phyloP scores from a whole-genome alignment of 2,113 vertebrate species.

The Casuarius casuarius region DNA sequence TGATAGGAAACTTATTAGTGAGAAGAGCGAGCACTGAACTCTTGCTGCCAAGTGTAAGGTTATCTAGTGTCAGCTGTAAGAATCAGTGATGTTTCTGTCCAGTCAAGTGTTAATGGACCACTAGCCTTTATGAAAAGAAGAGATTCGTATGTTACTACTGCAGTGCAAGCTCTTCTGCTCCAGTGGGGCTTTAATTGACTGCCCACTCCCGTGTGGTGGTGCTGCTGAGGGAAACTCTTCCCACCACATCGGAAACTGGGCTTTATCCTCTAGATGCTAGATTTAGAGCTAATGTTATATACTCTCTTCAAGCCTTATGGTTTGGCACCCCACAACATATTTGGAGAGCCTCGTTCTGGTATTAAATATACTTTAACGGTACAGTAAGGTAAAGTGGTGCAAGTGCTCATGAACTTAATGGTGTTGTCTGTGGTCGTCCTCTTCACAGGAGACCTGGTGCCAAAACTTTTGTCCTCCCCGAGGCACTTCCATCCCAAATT shows the following conservation, averaged over 20 bases:
- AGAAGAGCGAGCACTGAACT: not conserved
- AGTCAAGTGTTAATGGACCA: not conserved
- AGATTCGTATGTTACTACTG: not conserved
- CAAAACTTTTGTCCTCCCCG: not conserved
- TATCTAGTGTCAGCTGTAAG: not conserved
- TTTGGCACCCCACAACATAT: not conserved
- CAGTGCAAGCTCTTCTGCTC: not conserved
- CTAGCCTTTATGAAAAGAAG: not conserved
- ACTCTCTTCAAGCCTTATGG: not conserved
- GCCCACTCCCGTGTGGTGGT: not conserved
- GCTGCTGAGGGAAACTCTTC: not conserved
- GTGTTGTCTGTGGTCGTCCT: not conserved
- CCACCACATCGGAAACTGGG: not conserved
- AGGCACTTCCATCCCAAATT: not conserved
- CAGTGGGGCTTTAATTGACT: fast-evolving
- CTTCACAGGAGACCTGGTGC: not conserved
- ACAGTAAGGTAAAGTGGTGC: not conserved
- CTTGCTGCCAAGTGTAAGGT: not conserved
- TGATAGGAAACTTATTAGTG: not conserved
- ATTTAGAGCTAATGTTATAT: not conserved
- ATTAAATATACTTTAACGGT: not conserved
- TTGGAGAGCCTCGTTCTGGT: not conserved
- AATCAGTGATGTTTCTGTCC: not conserved
- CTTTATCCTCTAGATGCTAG: not conserved
- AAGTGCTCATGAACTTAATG: not conserved